Base-by-base conservation (phyloP, 2,888 invertebrate genomes). In the Subacronicta megacephala region DNA sequence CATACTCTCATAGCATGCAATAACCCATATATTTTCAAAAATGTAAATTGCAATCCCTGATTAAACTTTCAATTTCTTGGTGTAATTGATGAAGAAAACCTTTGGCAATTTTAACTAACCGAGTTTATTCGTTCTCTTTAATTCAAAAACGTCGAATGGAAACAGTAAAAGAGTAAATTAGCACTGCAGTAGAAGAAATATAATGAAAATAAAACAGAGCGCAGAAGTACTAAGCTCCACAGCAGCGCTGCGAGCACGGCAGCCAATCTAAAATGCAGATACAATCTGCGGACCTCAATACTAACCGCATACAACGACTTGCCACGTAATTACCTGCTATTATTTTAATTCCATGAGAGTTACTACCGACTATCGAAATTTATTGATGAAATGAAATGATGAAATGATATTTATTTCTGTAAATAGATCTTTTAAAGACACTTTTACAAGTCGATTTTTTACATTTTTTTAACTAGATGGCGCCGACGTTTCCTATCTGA, bases 221-320 rank as follows among this genome's bases (percentile, higher is more conserved):
- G 42, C 36, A 33, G 31, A 46, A 61, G 59, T 73, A 64, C 40
- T 79, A 79, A 81, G 76, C 79, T 65, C 55, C 47, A 46, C 59
- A 35, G 59, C 52, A n/a, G 56, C 12, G 59, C 35, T 53, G 36
- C 50, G 51, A 62, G 74, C 81, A 81, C 77, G 80, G 47, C 52
- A 58, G 43, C 61, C 77, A 81, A 82, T 81, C 73, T 82, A 77
- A 82, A 82, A 79, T 82, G 79, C 79, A 81, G 80, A 82, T 80
- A 73, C 75, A 75, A 78, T 82, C 75, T 73, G 56, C 44, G 55
- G 55, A 63, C 63, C 66, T 70, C 61, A 63, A 62, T 69, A 60
- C 55, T 36, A 57, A 58, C 67, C 57, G 62, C 56, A 70, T 41
- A 51, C 54, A 50, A 33, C 44, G 70, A 50, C 36, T 50, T 41